Base-by-base conservation (phyloP, 1,140 invertebrate genomes). In the Dendrolimus kikuchii region DNA sequence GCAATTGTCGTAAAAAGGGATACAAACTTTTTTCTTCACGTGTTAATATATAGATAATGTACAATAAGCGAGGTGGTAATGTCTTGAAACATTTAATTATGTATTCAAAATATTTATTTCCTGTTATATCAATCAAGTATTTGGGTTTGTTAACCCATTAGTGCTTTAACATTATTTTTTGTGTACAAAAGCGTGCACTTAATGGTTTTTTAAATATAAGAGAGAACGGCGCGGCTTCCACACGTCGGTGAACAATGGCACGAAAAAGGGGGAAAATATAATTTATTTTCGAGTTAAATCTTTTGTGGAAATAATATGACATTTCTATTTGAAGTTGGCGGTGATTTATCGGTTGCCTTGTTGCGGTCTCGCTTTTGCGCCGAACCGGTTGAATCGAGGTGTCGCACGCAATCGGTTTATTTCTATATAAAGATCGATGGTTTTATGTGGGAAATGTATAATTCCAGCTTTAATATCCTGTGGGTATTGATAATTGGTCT, bases 251-350 rank as follows among this genome's bases (percentile, higher is more conserved):
- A 81, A 86, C 81, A 86, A 86, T 79, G 62, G 73, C 71, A 60
- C 58, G 69, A 63, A 74, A 76, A 72, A 60, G 71, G 79, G 81
- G 81, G 80, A 76, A 79, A 86, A 77, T 69, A 82, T 82, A 86
- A 86, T 86, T 86, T 86, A 86, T 86, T 85, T 86, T 82, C 74
- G 62, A 83, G 81, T 85, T 86, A 85, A 86, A 86, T 86, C 83
- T 86, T 86, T 85, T 85, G 83, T 85, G 81, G 78, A 78, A 83
- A 85, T 86, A 86, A 86, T 85, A 85, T 85, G 83, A 85, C 81
- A 77, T 83, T 86, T 85, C 83, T 86, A 84, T 86, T 85, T 83
- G 78, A 81, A 82, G 80, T 83, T 77, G 74, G 68, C 71, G 64
- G 61, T 86, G 81, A 85, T 85, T 86, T 85, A 85, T 85, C 74